Evolutionary conservation across 2,113 vertebrate species (phyloP).

Genomic region (Callopanchax toddi): DNA sequence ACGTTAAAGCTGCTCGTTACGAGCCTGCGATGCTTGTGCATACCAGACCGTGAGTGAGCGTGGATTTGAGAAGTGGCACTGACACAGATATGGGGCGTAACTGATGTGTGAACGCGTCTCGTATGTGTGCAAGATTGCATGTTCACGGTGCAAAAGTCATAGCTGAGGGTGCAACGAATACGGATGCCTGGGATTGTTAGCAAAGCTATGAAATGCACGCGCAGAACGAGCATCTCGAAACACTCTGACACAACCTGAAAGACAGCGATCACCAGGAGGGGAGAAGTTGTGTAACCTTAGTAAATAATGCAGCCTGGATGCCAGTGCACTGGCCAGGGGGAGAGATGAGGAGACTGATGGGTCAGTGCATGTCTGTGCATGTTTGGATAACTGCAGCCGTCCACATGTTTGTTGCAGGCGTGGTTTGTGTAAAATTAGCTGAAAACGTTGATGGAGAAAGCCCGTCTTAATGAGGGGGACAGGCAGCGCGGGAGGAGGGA

Average conservation of each 20-base stretch:
- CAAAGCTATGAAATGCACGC: conserved; percentile 35
- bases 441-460: conserved; percentile 41
- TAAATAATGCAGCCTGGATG: conserved; percentile 14
- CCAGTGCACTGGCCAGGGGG: conserved; percentile 2
- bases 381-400: conserved; percentile 35
- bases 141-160: conserved; percentile 45
- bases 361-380: conserved; percentile 38
- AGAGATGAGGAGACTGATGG: conserved; percentile 19
- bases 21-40: conserved; percentile 59
- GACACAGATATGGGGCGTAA: conserved; percentile 61
- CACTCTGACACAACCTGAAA: conserved; percentile 28
- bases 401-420: conserved; percentile 18
- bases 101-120: conserved; percentile 52
- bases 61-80: conserved; percentile 50
- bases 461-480: conserved; percentile 33
- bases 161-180: conserved; percentile 27
- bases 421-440: conserved; percentile 29
- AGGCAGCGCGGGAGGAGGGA: conserved; percentile 1
- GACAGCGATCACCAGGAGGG: conserved; percentile 1
- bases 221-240: neutral
- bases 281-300: conserved; percentile 21
- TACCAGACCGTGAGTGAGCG: conserved; percentile 49
- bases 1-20: conserved; percentile 55
- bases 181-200: conserved; percentile 42
- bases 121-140: conserved; percentile 36